phyloP scores from a whole-genome alignment of 2,797 vertebrate species.

The Paguma larvata region DNA sequence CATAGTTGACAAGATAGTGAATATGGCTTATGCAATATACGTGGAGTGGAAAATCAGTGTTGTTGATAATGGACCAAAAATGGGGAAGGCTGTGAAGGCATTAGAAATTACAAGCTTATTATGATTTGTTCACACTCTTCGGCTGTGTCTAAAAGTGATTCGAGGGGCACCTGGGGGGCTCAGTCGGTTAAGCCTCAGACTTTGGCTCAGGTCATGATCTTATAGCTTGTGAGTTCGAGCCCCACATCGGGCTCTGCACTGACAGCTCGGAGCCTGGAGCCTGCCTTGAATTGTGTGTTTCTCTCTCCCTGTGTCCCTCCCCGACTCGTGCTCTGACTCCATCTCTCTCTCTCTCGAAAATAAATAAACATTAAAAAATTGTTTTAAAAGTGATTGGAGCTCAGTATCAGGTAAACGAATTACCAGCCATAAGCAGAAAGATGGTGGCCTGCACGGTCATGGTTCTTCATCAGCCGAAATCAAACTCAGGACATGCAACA shows the following conservation, averaged over 20 bases:
- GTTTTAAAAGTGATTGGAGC: background rate
- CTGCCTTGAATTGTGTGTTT: too few species aligned
- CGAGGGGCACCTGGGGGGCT: background rate
- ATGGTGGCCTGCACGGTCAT: background rate
- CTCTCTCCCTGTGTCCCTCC: too few species aligned
- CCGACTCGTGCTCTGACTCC: too few species aligned
- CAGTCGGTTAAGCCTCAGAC: too few species aligned
- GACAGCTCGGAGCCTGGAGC: too few species aligned
- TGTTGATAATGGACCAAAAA: background rate
- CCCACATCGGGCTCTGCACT: too few species aligned
- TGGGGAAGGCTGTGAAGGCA: background rate
- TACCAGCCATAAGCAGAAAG: background rate
- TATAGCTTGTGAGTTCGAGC: too few species aligned
- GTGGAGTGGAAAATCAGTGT: background rate
- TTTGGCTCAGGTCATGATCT: too few species aligned
- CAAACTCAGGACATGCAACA: background rate
- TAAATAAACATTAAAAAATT: too few species aligned
- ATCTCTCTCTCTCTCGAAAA: too few species aligned
- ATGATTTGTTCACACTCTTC: background rate
- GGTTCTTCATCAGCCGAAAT: background rate
- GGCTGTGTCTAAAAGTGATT: background rate
- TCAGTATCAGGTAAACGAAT: background rate
- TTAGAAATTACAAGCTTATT: background rate
- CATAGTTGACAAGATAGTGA: background rate
- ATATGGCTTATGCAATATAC: background rate